A percentile compares a stretch with the other conserved stretches of the same genome.
phyloP scores from a whole-genome alignment of 1,140 invertebrate species.

The Pachypsylla venusta region DNA sequence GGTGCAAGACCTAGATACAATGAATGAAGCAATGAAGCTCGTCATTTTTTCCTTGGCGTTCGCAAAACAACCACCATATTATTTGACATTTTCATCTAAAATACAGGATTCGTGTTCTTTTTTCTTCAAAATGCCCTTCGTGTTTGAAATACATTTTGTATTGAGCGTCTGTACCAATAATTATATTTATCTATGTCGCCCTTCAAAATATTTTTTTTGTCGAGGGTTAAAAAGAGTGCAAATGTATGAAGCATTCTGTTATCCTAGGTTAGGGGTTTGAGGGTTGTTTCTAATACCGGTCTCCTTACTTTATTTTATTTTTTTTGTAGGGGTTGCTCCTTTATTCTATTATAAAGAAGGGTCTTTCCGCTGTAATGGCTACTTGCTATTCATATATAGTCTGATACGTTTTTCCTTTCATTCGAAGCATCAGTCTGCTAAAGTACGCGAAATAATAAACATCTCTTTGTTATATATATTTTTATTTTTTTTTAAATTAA shows the following conservation, averaged over 20 bases:
- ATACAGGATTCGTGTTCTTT: too few species aligned
- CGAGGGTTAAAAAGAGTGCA: slow-evolving; percentile 6
- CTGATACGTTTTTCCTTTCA: slow-evolving; percentile 1
- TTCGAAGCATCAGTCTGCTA: too few species aligned
- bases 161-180: slow-evolving; percentile 7
- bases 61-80: too few species aligned
- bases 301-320: neutral
- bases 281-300: neutral
- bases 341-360: neutral
- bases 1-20: too few species aligned
- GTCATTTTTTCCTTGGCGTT: too few species aligned
- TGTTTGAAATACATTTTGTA: too few species aligned
- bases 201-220: slow-evolving; percentile 4
- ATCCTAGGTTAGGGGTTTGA: slow-evolving; percentile 5
- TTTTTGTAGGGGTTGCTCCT: slow-evolving; percentile 1
- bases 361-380: slow-evolving; percentile 8
- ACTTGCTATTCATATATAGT: neutral
- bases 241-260: slow-evolving; percentile 6
- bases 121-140: too few species aligned
- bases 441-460: too few species aligned
- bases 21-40: too few species aligned
- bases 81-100: too few species aligned
- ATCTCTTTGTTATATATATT: too few species aligned
- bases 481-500: too few species aligned
- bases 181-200: slow-evolving; percentile 9